phyloP scores from a whole-genome alignment of 2,797 vertebrate genomes.

The Ataeniobius toweri region DNA sequence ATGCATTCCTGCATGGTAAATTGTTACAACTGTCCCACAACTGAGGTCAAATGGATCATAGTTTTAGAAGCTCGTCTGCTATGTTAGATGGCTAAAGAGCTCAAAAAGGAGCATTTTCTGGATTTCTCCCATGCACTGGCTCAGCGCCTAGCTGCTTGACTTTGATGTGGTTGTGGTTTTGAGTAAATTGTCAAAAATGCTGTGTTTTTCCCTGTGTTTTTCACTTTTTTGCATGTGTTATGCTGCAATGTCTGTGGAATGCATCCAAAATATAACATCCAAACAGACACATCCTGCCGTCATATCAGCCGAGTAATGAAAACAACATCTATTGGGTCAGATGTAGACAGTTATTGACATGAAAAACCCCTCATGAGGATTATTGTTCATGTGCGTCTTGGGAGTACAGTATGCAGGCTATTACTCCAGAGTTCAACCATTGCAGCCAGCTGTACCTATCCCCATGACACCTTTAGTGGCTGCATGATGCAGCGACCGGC shows the following conservation, averaged over 20 bases:
- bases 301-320: neutral
- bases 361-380: constrained; percentile 4
- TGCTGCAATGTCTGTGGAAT: constrained; percentile 28
- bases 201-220: neutral
- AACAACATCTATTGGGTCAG: constrained; percentile 8
- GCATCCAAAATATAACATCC: neutral
- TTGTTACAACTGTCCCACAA: constrained; percentile 49
- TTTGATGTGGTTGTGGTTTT: constrained; percentile 54
- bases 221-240: constrained; percentile 2
- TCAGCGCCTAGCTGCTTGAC: constrained; percentile 19
- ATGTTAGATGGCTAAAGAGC: constrained; percentile 41
- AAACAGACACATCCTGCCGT: neutral
- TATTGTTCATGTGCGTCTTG: constrained; percentile 5
- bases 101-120: constrained; percentile 44
- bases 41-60: constrained; percentile 20
- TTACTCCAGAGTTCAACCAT: constrained; percentile 16
- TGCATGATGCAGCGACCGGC: constrained; percentile 58
- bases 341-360: neutral
- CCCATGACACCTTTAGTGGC: constrained; percentile 46
- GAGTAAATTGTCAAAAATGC: constrained; percentile 46
- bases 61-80: constrained; percentile 46
- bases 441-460: constrained; percentile 46
- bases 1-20: constrained; percentile 44
- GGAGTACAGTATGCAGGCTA: constrained; percentile 5
- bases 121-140: constrained; percentile 1